Conservation (phyloP, 2,113 vertebrate species). For the Solea solea region DNA sequence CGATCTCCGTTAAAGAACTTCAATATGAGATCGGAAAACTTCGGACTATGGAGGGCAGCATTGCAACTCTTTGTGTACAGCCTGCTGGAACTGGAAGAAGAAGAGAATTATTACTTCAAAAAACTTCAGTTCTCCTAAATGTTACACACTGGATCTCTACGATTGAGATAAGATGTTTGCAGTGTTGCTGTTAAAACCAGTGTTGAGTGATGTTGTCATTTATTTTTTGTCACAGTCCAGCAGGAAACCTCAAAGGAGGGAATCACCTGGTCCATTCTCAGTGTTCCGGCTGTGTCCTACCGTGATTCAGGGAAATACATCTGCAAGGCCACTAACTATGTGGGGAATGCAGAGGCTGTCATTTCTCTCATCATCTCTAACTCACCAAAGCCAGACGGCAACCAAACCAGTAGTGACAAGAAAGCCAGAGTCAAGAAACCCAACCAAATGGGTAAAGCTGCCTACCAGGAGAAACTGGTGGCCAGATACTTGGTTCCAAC, state of each 20-base stretch:
- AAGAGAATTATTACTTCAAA: too few species aligned
- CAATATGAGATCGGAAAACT: too few species aligned
- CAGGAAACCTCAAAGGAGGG: conserved; percentile 92
- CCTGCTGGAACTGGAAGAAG: too few species aligned
- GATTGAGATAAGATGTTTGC: too few species aligned
- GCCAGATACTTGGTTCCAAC: conserved; percentile 83
- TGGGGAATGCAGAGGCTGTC: conserved; percentile 88
- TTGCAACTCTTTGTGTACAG: too few species aligned
- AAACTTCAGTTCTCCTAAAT: too few species aligned
- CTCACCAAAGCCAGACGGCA: conserved; percentile 76
- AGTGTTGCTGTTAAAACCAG: too few species aligned
- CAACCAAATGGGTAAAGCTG: conserved; percentile 80
- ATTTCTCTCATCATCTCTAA: conserved; percentile 90
- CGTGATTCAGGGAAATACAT: conserved; percentile 93
- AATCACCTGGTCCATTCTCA: conserved; percentile 92
- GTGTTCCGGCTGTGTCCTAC: conserved; percentile 87
- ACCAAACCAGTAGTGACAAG: conserved; percentile 72
- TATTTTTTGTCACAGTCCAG: conserved; percentile 82
- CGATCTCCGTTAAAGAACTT: too few species aligned
- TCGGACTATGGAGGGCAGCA: too few species aligned
- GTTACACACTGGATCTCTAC: too few species aligned
- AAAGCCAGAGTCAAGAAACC: conserved; percentile 76
- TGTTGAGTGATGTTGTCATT: neutral
- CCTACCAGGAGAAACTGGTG: conserved; percentile 88
- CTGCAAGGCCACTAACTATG: conserved; percentile 93